phyloP scores from a whole-genome alignment of 2,797 vertebrate species.

The Alouatta caraya region DNA sequence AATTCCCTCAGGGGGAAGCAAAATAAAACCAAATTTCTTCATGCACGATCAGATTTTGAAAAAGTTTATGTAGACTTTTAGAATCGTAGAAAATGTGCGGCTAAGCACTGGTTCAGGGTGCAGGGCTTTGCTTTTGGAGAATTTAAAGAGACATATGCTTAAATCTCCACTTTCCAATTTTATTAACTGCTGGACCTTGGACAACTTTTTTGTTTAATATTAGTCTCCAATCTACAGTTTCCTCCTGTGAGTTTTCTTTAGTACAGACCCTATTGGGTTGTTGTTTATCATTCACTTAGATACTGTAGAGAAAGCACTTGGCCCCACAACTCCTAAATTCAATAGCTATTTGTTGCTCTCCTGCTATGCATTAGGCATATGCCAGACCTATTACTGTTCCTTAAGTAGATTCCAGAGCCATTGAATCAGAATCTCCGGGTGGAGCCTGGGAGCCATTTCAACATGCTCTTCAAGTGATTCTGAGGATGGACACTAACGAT shows the following conservation, averaged over 20 bases:
- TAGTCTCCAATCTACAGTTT: background rate
- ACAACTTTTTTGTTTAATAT: background rate
- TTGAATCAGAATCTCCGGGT: background rate
- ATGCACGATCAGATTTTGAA: background rate
- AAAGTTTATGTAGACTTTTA: background rate
- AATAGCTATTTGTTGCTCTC: background rate
- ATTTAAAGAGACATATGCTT: background rate
- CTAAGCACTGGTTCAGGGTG: rapidly evolving
- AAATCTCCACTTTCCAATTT: background rate
- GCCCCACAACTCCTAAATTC: background rate
- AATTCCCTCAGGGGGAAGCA: background rate
- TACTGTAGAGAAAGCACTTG: too few species aligned
- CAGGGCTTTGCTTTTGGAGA: background rate
- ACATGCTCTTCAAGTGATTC: background rate
- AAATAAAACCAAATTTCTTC: background rate
- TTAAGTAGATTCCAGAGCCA: background rate
- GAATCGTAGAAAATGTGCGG: background rate
- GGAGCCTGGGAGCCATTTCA: background rate
- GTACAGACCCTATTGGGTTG: background rate
- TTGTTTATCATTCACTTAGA: background rate
- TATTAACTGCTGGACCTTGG: background rate
- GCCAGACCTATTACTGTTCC: background rate
- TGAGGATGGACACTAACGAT: background rate
- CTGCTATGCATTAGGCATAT: too few species aligned
- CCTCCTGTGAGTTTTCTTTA: background rate